Evolutionary conservation across 1,140 invertebrate species (phyloP), one percentile per base, ranked within the genome.

Genomic region (Rhagoletis zephyria): DNA sequence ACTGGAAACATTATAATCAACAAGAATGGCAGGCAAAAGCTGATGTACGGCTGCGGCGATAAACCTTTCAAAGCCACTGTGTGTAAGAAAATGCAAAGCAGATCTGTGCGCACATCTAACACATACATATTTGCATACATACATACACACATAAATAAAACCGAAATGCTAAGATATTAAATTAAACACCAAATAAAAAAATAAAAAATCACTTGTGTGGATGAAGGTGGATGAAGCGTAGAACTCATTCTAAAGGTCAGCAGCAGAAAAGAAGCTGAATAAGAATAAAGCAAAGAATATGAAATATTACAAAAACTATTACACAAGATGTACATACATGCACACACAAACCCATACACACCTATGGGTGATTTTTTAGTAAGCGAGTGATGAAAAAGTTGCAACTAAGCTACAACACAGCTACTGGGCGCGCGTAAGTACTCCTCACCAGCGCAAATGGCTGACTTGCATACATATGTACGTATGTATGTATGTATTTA

Each of bases 1-100:
- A 59, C 85, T 65, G 85, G n/a, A 86, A 86, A 63, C 85, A 61
- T 86, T 63, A 65, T 65, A 86, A 86, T 63, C 85, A 86, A n/a
- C 19, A 67, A 67, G 40, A 86, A 86, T 51, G 7, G 63, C 85
- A 63, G 16, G 85, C 59, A 51, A 65, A 42, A 59, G 48, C 9
- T n/a, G 48, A 16, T 81, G 74, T n/a, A 30, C 19, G n/a, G 7
- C 4, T 67, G 48, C 70, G 6, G 14, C 60, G 85, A 61, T 63
- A 19, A 85, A 85, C 70, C 16, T 12, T 9, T 10, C 16, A 12
- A 64, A 45, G 70, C 16, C 16, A 30, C 30, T 2, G 2, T 2
- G 10, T 56, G 51, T 63, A 4, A 16, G 40, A 12, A 56, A 19
- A 81, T 81, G 51, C 74, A 81, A 81, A 81, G 19, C 48, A 51